Conservation (phyloP, 2,113 vertebrate genomes). For the Scolopax mira region DNA sequence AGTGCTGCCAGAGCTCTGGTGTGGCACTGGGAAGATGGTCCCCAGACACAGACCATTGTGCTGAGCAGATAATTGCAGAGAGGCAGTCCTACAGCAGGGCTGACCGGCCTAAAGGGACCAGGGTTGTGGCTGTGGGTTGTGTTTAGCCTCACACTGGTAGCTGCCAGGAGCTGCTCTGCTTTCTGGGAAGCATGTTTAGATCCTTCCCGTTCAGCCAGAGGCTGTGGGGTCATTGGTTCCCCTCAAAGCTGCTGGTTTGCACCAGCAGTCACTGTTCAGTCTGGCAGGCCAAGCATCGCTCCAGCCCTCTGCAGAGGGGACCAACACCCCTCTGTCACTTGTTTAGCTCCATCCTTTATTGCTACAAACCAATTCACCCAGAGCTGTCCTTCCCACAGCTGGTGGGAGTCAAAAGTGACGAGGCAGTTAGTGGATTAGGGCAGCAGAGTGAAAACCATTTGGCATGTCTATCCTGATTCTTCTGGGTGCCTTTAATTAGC, state of each 20-base stretch:
- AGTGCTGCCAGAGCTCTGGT: background rate
- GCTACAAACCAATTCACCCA: background rate
- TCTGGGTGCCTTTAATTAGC: slow-evolving; percentile 74
- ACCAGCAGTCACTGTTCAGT: background rate
- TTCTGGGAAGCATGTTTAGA: background rate
- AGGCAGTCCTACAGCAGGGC: background rate
- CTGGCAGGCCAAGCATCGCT: background rate
- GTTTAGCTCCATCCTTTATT: slow-evolving; percentile 3
- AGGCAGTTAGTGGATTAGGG: slow-evolving; percentile 57
- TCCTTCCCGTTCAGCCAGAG: background rate
- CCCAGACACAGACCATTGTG: fast-evolving
- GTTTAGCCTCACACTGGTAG: background rate
- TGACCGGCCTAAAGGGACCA: fast-evolving
- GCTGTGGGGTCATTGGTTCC: background rate
- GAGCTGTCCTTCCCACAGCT: slow-evolving; percentile 12
- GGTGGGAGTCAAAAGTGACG: slow-evolving; percentile 36
- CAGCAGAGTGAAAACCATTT: slow-evolving; percentile 66
- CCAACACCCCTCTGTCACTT: background rate
- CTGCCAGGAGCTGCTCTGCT: background rate
- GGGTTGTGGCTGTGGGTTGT: background rate
- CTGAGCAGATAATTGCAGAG: background rate
- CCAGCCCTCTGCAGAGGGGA: background rate
- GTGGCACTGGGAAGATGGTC: background rate
- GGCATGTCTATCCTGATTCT: slow-evolving; percentile 63
- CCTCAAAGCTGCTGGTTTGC: background rate